Conservation (phyloP, 2,797 vertebrate genomes). For the Perodicticus potto region DNA sequence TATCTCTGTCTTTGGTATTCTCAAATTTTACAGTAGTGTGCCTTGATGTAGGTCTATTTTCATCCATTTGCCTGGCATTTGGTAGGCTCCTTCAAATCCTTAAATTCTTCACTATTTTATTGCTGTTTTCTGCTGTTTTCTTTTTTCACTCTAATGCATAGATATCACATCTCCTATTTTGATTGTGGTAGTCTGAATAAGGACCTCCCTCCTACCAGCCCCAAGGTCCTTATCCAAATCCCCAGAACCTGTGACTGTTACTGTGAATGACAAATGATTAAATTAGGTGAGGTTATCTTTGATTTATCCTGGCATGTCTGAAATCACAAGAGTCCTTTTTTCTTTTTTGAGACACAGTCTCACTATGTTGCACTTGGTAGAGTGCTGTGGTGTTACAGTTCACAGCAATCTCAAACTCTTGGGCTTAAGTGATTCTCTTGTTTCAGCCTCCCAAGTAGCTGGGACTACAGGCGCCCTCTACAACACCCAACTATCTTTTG, state of each 20-base stretch:
- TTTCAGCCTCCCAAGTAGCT: too few relatives aligned
- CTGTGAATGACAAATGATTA: background rate
- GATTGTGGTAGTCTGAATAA: background rate
- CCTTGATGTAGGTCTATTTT: background rate
- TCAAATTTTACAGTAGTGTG: background rate
- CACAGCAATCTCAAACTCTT: too few relatives aligned
- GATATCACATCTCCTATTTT: background rate
- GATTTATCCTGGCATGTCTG: background rate
- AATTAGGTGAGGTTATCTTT: background rate
- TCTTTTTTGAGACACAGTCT: too few relatives aligned
- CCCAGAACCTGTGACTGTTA: background rate
- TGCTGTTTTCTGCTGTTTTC: background rate
- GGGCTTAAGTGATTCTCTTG: too few relatives aligned
- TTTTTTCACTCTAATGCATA: background rate
- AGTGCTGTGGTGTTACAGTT: too few relatives aligned
- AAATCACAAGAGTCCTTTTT: background rate
- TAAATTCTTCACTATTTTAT: background rate
- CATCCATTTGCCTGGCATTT: background rate
- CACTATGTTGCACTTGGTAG: too few relatives aligned
- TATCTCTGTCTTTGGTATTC: background rate
- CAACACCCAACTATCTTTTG: too few relatives aligned
- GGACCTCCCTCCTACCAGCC: accelerated
- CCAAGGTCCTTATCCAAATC: background rate
- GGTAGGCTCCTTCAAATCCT: background rate
- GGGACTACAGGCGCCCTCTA: too few relatives aligned